Evolutionary conservation across 2,797 vertebrate genomes (phyloP).

Genomic region (Eulemur rubriventer): DNA sequence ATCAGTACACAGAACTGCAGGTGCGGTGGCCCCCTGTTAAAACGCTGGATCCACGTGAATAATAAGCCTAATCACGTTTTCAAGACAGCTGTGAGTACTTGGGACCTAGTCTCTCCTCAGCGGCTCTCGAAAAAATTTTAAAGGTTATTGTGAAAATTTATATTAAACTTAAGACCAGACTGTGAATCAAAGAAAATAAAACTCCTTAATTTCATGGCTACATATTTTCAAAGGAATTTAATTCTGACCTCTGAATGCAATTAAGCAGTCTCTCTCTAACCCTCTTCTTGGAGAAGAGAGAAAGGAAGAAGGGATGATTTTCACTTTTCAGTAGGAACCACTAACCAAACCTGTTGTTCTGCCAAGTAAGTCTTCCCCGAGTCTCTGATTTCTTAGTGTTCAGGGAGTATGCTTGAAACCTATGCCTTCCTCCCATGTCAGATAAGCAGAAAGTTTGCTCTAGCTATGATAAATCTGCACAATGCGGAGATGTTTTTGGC

Average conservation of each 20-base stretch:
- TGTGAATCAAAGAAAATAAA: constrained; percentile 19
- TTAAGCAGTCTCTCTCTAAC: background rate
- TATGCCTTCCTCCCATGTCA: constrained; percentile 47
- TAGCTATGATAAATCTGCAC: constrained; percentile 61
- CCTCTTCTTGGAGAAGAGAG: background rate
- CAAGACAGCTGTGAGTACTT: constrained; percentile 66
- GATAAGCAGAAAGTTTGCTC: constrained; percentile 70
- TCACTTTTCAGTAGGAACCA: background rate
- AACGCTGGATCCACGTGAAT: constrained; percentile 35
- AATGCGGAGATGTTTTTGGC: constrained; percentile 55
- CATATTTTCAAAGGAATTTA: constrained; percentile 50
- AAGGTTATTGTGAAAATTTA: constrained; percentile 26
- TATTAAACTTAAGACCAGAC: constrained; percentile 10
- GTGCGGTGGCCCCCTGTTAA: background rate
- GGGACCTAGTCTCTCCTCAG: background rate
- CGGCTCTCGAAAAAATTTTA: background rate
- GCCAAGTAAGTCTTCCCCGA: constrained; percentile 43
- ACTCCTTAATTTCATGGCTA: background rate
- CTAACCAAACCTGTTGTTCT: background rate
- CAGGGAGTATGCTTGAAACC: background rate
- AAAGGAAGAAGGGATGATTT: background rate
- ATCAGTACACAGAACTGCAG: constrained; percentile 51
- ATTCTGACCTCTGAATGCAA: constrained; percentile 41
- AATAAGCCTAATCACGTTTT: constrained; percentile 63
- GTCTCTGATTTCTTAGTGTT: background rate